Base-by-base conservation (phyloP, 2,888 invertebrate species). In the Drosophila colorata region DNA sequence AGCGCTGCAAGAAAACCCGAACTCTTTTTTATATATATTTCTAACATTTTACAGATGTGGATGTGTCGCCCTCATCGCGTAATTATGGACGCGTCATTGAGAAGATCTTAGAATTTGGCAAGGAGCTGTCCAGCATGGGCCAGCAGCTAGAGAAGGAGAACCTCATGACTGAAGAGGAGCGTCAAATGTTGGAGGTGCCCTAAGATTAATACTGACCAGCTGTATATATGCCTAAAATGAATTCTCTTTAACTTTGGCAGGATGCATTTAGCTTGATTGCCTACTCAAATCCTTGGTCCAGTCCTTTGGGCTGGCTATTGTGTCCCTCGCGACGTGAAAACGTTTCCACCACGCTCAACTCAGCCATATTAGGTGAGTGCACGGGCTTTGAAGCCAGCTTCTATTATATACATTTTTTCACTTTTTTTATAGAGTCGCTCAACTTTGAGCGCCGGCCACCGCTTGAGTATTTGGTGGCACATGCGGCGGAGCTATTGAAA, bases 181-280 rank as follows among this genome's bases (percentile, higher is more conserved):
- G 97, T 92, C 96, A 97, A 93, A 97, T 98, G 96, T 94, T 99
- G 66, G 97, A 97, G 95, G 97, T 97, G 89, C 18, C 0, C 9
- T 1, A 13, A 4, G 0, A 16, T 31, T 3, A 1, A 11, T 9
- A 8, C 4, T 33, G 18, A 16, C 5, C 14, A 14, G 4, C 5
- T 3, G 1, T 40, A n/a, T 1, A 11, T 37, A 9, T 51, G 44
- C n/a, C 25, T 14, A 4, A 28, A 13, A 16, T 23, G 8, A 8
- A 13, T 28, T 14, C n/a, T 20, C 7, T 11, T 8, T 40, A 4
- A 93, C 8, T 7, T 38, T 16, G 16, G 4, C 93, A 98, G 96
- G 97, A 99, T 93, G 99, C 99, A 91, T 99, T 99, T 94, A 98
- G 98, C 93, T 94, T 99, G 91, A 94, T 99, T 91, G 99, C 99